phyloP scores from a whole-genome alignment of 2,113 vertebrate genomes.

The Hypanus sabinus region DNA sequence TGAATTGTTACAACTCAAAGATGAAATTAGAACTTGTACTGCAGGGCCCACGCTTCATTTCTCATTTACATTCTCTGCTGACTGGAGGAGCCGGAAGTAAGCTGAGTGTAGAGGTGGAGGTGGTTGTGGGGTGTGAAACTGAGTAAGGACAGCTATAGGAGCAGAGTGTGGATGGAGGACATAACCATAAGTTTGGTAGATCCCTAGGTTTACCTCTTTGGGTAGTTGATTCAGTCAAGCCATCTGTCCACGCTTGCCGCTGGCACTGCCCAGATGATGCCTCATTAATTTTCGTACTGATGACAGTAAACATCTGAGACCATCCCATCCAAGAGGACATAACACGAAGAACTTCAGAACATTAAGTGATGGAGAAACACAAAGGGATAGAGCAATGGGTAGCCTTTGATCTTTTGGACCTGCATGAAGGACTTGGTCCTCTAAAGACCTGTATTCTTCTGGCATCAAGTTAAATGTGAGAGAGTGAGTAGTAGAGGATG shows the following conservation, averaged over 20 bases:
- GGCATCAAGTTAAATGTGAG: background rate
- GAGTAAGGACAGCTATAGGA: background rate
- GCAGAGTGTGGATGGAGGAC: no score
- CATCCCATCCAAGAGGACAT: background rate
- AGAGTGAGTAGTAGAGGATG: background rate
- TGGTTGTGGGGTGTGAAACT: background rate
- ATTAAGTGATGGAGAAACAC: background rate
- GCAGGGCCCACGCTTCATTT: no score
- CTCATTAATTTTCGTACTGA: background rate
- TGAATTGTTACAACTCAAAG: background rate
- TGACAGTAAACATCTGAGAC: background rate
- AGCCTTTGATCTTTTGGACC: background rate
- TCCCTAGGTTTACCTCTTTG: background rate
- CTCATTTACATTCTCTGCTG: background rate
- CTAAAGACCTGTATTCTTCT: background rate
- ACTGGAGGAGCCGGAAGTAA: background rate
- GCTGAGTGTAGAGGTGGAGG: background rate
- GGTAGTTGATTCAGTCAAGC: no score
- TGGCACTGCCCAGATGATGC: background rate
- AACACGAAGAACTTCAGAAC: background rate
- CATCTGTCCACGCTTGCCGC: no score
- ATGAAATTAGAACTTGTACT: no score
- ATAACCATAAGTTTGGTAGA: background rate
- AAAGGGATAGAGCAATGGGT: background rate
- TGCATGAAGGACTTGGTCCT: background rate